Evolutionary conservation across 2,888 invertebrate genomes (phyloP), one percentile per base, ranked within the genome.

Genomic region (Pemphredon lugubris): DNA sequence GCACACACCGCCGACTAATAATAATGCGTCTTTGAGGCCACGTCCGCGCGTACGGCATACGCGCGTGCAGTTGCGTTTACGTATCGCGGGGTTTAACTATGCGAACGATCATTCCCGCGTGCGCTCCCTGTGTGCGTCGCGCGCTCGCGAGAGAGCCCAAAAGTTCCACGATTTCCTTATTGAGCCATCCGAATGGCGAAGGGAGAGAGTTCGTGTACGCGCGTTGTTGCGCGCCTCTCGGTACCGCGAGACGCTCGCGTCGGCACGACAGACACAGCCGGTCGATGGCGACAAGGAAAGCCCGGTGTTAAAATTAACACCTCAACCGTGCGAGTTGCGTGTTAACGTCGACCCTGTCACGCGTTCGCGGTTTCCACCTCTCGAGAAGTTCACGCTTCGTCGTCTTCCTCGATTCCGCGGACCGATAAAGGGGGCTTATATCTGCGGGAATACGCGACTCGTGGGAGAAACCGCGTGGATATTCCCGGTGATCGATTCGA

Each of bases 231-330:
- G n/a, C n/a, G n/a, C n/a, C n/a, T n/a, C n/a, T 37, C 48, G 54
- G 51, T 64, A 71, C 48, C 18, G 61, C 6, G 68, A 71, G 64
- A 68, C 57, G 68, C 51, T 48, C 32, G 54, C 30, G 47, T 53
- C n/a, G 26, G 55, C 51, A 26, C n/a, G 21, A 26, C 34, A 20
- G 55, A 40, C 63, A 59, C 73, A 58, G 73, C 53, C 70, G 70
- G 59, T 37, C 69, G 58, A 64, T 63, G 40, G 20, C 40, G 51
- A 23, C 37, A 55, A 18, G 65, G 37, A 75, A 69, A 73, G 73
- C 57, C 67, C 48, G 66, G 60, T 59, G 75, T 73, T 78, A 68
- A 74, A 79, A 79, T 79, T 76, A 78, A 79, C 79, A 78, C 76
- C 71, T 78, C 78, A 57, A 51, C 53, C 72, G 66, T 5, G 40